A percentile compares a stretch with the other conserved stretches of the same genome.
These are phyloP conservation scores for Cyanoliseus patagonus DNA, from an alignment of 2,113 vertebrate genomes.

Conservation along the genomic window DNA sequence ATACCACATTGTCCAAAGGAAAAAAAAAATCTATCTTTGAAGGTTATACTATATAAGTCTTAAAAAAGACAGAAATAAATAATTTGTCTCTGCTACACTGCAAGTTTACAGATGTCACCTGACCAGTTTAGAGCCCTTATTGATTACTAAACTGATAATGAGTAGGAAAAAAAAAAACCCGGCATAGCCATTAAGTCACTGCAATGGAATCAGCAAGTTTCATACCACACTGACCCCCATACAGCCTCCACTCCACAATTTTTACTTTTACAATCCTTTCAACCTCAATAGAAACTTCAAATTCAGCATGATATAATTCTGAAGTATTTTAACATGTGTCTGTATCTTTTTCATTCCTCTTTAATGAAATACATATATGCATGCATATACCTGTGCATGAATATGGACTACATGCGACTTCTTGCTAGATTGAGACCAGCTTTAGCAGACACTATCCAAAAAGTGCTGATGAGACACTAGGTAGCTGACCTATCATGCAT, in stretches of 20 bases:
- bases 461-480: not conserved
- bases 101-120: not conserved
- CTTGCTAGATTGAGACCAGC: not conserved
- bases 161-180: not conserved
- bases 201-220: not conserved
- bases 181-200: not conserved
- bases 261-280: not conserved
- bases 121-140: not conserved
- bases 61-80: not conserved
- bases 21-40: not conserved
- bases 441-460: not conserved
- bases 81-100: not conserved
- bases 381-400: fast-evolving
- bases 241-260: not conserved
- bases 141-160: not conserved
- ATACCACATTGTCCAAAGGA: not conserved
- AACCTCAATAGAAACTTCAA: not conserved
- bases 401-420: not conserved
- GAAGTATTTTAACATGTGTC: not conserved
- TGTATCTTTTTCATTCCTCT: not conserved
- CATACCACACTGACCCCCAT: not conserved
- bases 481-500: not conserved
- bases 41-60: not conserved
- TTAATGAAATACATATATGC: fast-evolving
- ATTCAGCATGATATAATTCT: not conserved